phyloP scores from a whole-genome alignment of 2,888 invertebrate species.

The Podabrus alpinus region DNA sequence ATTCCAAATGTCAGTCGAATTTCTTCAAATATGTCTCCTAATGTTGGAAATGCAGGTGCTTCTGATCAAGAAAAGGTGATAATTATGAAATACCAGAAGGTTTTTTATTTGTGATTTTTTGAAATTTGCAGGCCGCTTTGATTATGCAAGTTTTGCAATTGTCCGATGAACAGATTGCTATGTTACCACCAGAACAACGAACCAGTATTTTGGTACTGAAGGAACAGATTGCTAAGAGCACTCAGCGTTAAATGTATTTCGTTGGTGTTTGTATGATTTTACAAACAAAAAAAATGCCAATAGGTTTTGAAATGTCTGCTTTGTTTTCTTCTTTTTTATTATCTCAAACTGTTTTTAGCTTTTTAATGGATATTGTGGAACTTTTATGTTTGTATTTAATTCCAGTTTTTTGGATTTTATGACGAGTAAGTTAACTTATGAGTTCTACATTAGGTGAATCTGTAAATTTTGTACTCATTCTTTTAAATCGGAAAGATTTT shows the following conservation, averaged over 20 bases:
- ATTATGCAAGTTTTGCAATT: constrained; percentile 98
- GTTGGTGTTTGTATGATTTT: neutral
- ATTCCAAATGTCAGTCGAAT: constrained; percentile 47
- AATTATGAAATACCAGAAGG: neutral
- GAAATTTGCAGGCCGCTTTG: constrained; percentile 71
- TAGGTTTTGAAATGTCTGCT: neutral
- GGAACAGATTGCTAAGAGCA: constrained; percentile 94
- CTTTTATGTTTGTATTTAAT: neutral
- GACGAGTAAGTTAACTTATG: no score
- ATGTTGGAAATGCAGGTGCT: constrained; percentile 71
- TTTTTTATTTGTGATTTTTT: neutral
- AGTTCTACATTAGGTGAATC: no score
- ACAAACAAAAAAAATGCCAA: no score
- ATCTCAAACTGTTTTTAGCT: neutral
- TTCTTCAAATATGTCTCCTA: constrained; percentile 64
- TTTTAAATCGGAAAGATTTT: neutral
- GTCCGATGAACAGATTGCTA: constrained; percentile 95
- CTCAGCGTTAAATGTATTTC: constrained; percentile 63
- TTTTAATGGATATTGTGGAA: neutral
- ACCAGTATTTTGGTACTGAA: constrained; percentile 94
- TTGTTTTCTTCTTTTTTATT: neutral
- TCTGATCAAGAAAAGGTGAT: constrained; percentile 89
- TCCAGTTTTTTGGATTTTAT: neutral
- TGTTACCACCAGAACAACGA: constrained; percentile 93
- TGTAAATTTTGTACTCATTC: neutral